phyloP scores from a whole-genome alignment of 2,888 invertebrate species.

The Melanchra persicariae region DNA sequence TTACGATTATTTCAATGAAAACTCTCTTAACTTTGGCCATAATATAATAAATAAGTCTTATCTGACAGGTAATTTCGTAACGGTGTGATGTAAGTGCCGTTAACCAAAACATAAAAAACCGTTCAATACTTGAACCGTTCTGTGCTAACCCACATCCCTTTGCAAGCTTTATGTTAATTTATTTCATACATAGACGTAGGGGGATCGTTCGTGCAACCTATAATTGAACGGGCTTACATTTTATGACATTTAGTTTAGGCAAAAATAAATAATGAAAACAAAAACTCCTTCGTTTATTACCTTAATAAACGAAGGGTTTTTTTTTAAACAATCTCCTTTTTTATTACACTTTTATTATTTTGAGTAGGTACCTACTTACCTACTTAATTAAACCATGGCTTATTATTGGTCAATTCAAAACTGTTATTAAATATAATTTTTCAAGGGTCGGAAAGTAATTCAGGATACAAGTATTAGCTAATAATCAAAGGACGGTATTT shows the following conservation, averaged over 20 bases:
- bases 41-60: slow-evolving; percentile 7
- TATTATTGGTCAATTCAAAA: slow-evolving; percentile 14
- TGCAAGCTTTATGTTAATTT: slow-evolving; percentile 50
- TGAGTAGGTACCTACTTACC: background rate
- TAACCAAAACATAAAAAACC: slow-evolving; percentile 47
- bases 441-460: slow-evolving; percentile 10
- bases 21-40: background rate
- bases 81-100: slow-evolving; percentile 32
- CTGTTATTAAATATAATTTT: background rate
- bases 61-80: slow-evolving; percentile 30
- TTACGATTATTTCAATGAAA: background rate
- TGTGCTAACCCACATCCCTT: slow-evolving; percentile 35
- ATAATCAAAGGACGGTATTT: too few relatives aligned
- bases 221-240: slow-evolving; percentile 29
- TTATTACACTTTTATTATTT: background rate
- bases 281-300: too few relatives aligned
- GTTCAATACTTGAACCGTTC: slow-evolving; percentile 46
- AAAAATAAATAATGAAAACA: background rate
- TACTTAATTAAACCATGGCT: slow-evolving; percentile 5
- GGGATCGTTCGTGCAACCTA: slow-evolving; percentile 11
- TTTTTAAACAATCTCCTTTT: background rate
- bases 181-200: slow-evolving; percentile 28
- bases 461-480: background rate
- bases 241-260: slow-evolving; percentile 11
- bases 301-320: too few relatives aligned